Percentiles rank a stretch among this genome's conserved stretches.
These are phyloP conservation scores for Cochlearius cochlearius DNA, from an alignment of 2,113 vertebrate genomes.

Conservation along the genomic window DNA sequence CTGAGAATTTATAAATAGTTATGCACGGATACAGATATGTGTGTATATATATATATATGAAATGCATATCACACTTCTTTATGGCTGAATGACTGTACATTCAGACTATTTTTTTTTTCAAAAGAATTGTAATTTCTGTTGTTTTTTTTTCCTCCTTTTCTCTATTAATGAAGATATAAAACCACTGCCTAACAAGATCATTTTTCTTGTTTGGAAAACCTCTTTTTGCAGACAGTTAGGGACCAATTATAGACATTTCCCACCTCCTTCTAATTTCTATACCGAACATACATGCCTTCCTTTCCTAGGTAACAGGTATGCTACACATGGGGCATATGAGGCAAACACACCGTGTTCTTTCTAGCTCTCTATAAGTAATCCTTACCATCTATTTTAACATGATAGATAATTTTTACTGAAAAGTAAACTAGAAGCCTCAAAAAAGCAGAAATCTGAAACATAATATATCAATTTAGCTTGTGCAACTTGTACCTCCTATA, in stretches of 20 bases:
- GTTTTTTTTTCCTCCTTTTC: neutral
- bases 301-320: slow-evolving; percentile 63
- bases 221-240: slow-evolving; percentile 58
- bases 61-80: slow-evolving; percentile 16
- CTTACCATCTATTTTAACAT: neutral
- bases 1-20: slow-evolving; percentile 66
- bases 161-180: slow-evolving; percentile 36
- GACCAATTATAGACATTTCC: slow-evolving; percentile 68
- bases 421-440: neutral
- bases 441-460: slow-evolving; percentile 32
- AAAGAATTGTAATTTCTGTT: slow-evolving; percentile 18
- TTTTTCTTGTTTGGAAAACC: slow-evolving; percentile 51
- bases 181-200: neutral
- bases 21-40: neutral
- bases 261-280: slow-evolving; percentile 54
- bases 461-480: neutral
- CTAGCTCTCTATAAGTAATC: slow-evolving; percentile 4
- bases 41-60: neutral
- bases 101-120: neutral
- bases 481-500: neutral
- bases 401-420: neutral
- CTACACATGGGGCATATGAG: neutral
- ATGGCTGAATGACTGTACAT: neutral
- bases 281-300: slow-evolving; percentile 16
- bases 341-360: slow-evolving; percentile 30